These are phyloP conservation scores for Halcyon malimbica DNA, from an alignment of 2,113 vertebrate genomes.

Conservation along the genomic window DNA sequence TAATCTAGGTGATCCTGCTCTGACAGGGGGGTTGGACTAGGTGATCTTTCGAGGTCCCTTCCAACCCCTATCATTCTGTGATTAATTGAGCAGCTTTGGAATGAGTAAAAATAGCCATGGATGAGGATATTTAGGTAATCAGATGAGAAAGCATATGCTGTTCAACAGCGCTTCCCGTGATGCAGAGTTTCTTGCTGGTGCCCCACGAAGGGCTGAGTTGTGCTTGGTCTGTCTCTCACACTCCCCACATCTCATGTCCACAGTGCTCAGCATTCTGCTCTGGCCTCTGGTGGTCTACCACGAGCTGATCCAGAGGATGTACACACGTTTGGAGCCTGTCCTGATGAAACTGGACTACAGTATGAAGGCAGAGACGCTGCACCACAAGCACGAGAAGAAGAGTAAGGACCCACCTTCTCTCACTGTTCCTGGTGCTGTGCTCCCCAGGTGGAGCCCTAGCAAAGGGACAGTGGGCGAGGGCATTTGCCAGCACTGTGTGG, in stretches of 20 bases:
- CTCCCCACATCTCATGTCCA: background rate
- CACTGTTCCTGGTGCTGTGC: background rate
- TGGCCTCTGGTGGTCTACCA: slow-evolving; percentile 98
- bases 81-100: background rate
- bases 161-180: background rate
- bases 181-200: background rate
- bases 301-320: slow-evolving; percentile 98
- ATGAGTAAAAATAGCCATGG: background rate
- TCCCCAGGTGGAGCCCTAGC: background rate
- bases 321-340: slow-evolving; percentile 94
- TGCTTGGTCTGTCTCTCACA: background rate
- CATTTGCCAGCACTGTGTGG: background rate
- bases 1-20: too few relatives aligned
- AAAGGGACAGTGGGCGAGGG: background rate
- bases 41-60: too few relatives aligned
- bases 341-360: slow-evolving; percentile 99
- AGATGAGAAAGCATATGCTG: background rate
- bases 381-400: slow-evolving; percentile 92
- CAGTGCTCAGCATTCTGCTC: slow-evolving; percentile 93
- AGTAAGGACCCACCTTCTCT: slow-evolving; percentile 79
- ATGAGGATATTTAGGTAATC: background rate
- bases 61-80: too few relatives aligned
- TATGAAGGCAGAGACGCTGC: slow-evolving; percentile 95
- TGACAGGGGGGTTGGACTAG: too few relatives aligned
- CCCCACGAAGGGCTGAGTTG: background rate